Evolutionary conservation across 2,113 vertebrate species (phyloP).

Genomic region (Oceanites oceanicus): DNA sequence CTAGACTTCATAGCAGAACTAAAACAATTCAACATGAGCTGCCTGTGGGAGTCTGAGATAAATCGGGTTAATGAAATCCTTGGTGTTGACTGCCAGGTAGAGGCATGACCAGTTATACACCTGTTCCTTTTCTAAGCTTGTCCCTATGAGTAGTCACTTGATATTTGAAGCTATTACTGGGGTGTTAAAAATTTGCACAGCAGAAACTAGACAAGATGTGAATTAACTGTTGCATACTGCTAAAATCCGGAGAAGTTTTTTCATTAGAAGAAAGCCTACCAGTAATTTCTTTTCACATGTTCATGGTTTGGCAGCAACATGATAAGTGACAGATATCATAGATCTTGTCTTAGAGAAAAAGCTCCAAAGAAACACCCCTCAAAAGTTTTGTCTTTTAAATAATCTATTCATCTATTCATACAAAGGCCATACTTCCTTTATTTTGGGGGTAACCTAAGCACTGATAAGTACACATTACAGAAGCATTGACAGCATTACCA

Average conservation of each 20-base stretch:
- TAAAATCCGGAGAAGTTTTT: neutral
- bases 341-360: neutral
- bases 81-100: neutral
- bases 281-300: neutral
- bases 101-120: neutral
- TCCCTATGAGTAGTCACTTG: neutral
- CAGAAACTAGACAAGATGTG: constrained; percentile 7
- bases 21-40: neutral
- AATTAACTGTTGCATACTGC: neutral
- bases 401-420: neutral
- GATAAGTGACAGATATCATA: neutral
- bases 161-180: neutral
- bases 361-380: neutral
- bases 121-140: neutral
- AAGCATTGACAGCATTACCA: neutral
- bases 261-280: neutral
- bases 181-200: neutral
- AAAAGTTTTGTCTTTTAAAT: neutral
- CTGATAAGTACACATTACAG: neutral
- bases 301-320: neutral
- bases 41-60: neutral
- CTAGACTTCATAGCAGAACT: neutral
- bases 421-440: neutral
- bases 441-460: neutral
- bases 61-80: neutral